A percentile compares a stretch with the other conserved stretches of the same genome.
Conservation (phyloP, 2,113 vertebrate genomes). For the Bungarus multicinctus region DNA sequence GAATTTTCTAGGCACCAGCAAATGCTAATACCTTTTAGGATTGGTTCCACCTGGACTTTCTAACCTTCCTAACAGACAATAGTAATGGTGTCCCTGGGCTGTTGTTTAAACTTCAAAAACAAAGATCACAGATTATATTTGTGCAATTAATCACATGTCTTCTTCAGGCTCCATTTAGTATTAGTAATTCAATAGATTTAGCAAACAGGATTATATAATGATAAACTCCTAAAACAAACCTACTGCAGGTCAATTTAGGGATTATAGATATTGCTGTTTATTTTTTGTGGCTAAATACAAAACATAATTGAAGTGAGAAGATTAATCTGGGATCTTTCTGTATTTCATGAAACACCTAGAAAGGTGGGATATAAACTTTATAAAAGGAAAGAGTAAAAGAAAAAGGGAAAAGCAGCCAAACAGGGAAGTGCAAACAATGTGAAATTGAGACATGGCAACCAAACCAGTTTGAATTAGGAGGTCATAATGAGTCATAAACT, state of each 20-base stretch:
- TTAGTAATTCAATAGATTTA: not conserved
- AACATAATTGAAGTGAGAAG: not conserved
- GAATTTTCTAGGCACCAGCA: not conserved
- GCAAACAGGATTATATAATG: not conserved
- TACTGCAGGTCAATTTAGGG: not conserved
- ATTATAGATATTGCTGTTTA: not conserved
- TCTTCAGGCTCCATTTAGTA: not conserved
- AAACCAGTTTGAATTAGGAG: not conserved
- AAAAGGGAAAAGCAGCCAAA: not conserved
- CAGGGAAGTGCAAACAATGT: not conserved
- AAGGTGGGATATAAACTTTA: not conserved
- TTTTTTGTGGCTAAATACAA: not conserved
- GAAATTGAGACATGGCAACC: not conserved
- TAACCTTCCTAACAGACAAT: not conserved
- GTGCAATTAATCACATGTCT: not conserved
- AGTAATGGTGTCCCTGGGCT: not conserved
- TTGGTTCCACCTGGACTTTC: not conserved
- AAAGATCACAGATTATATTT: not conserved
- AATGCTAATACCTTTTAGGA: not conserved
- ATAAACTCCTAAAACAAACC: not conserved
- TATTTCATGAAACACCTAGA: not conserved
- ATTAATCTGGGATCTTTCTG: not conserved
- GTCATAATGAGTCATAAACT: constrained; percentile 50
- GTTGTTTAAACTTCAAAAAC: not conserved
- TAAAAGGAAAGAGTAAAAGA: not conserved